Conservation (phyloP, 2,113 vertebrate species). For the Anolis sagrei region DNA sequence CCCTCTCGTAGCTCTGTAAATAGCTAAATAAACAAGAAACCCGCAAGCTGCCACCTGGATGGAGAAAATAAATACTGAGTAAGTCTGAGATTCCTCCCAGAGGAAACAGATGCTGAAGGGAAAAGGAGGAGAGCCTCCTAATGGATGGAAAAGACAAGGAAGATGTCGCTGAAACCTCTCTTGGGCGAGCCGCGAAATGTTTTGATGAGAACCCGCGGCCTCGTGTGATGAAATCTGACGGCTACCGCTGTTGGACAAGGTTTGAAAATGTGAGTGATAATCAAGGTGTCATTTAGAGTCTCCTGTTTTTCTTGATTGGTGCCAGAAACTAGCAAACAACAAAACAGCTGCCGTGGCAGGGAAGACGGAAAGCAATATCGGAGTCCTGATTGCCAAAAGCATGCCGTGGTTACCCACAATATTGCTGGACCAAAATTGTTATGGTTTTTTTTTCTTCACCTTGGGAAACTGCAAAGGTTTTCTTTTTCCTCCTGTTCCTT, state of each 20-base stretch:
- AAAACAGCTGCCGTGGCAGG: conserved; percentile 5
- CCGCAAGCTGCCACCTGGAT: background rate
- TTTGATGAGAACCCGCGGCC: conserved; percentile 15
- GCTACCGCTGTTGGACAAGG: conserved; percentile 37
- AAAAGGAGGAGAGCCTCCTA: background rate
- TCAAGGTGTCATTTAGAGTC: conserved; percentile 60
- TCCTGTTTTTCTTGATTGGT: conserved; percentile 36
- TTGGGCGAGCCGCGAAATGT: background rate
- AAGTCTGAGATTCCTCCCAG: background rate
- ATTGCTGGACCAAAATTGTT: background rate
- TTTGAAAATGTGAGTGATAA: conserved; percentile 72
- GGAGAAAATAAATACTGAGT: conserved; percentile 18
- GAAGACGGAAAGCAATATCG: background rate
- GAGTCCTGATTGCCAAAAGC: background rate
- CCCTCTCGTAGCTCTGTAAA: background rate
- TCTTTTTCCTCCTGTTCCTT: background rate
- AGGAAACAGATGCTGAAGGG: background rate
- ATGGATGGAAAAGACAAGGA: background rate
- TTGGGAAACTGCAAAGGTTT: too few species aligned
- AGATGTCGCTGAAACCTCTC: background rate
- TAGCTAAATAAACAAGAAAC: background rate
- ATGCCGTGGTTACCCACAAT: conserved; percentile 41
- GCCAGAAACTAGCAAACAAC: background rate
- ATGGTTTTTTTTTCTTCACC: too few species aligned
- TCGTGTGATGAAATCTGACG: conserved; percentile 40